Conservation (phyloP, 2,113 vertebrate genomes). For the Lutjanus erythropterus region DNA sequence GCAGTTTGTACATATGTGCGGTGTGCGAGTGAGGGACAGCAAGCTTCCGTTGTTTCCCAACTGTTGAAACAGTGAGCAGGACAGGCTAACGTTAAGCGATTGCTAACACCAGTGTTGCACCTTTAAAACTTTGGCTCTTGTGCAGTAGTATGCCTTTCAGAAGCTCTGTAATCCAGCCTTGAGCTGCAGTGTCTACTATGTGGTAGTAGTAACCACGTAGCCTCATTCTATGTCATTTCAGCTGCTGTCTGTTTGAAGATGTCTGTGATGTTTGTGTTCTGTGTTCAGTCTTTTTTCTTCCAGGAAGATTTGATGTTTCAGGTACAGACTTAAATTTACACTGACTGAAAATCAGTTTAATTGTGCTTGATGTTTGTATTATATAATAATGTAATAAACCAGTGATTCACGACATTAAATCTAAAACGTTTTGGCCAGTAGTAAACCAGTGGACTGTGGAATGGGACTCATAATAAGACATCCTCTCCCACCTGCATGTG, state of each 20-base stretch:
- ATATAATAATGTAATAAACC: not conserved
- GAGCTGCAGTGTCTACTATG: too few species aligned
- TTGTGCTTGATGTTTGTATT: not conserved
- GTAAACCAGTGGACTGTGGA: not conserved
- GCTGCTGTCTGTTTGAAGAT: not conserved
- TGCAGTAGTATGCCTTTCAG: too few species aligned
- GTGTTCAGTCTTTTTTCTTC: not conserved
- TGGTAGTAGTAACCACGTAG: too few species aligned
- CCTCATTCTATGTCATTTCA: not conserved
- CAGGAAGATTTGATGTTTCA: slow-evolving; percentile 4
- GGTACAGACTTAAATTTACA: not conserved
- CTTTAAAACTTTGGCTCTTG: too few species aligned
- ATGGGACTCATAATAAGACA: not conserved
- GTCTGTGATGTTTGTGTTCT: not conserved
- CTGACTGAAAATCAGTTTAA: not conserved
- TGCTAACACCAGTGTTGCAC: too few species aligned
- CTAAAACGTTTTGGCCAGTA: not conserved
- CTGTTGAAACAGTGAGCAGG: too few species aligned
- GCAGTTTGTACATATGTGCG: too few species aligned
- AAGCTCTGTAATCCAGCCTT: too few species aligned
- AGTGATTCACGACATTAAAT: not conserved
- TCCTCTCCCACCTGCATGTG: not conserved
- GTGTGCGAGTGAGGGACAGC: too few species aligned
- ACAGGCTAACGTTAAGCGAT: too few species aligned
- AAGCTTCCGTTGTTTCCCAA: too few species aligned